phyloP scores from a whole-genome alignment of 2,888 invertebrate species.

The Hesperia comma region DNA sequence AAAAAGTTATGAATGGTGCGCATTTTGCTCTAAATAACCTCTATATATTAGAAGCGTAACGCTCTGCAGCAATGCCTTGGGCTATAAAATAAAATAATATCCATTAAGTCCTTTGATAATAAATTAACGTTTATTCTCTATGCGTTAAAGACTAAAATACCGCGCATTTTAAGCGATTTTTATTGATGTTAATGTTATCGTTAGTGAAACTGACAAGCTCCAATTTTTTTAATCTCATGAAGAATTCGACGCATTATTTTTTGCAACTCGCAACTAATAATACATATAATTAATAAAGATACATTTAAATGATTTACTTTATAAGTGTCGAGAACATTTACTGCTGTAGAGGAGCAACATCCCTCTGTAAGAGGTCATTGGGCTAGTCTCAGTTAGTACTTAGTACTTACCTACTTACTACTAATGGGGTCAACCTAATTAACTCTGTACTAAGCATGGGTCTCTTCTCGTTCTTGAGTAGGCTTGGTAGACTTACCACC shows the following conservation, averaged over 20 bases:
- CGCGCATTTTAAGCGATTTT: not conserved
- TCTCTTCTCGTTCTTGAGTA: too few species aligned
- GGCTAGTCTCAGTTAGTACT: too few species aligned
- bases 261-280: not conserved
- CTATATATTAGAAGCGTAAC: slow-evolving; percentile 31
- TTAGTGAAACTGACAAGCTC: not conserved
- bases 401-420: too few species aligned
- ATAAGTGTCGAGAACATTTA: too few species aligned
- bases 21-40: slow-evolving; percentile 52
- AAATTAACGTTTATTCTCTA: slow-evolving; percentile 5
- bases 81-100: slow-evolving; percentile 25
- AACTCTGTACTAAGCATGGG: too few species aligned
- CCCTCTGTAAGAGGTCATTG: too few species aligned
- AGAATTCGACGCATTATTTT: not conserved
- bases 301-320: not conserved
- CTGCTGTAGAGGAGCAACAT: too few species aligned
- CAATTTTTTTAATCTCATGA: slow-evolving; percentile 4
- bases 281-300: not conserved
- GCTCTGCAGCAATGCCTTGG: slow-evolving; percentile 12
- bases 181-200: slow-evolving; percentile 7
- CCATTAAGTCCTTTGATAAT: slow-evolving; percentile 1
- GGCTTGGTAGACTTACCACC: too few species aligned
- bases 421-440: too few species aligned
- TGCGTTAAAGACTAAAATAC: slow-evolving; percentile 6
- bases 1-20: slow-evolving; percentile 54